Evolutionary conservation across 2,888 invertebrate genomes (phyloP), one percentile per base, ranked within the genome.

Genomic region (Hypolimnas misippus): DNA sequence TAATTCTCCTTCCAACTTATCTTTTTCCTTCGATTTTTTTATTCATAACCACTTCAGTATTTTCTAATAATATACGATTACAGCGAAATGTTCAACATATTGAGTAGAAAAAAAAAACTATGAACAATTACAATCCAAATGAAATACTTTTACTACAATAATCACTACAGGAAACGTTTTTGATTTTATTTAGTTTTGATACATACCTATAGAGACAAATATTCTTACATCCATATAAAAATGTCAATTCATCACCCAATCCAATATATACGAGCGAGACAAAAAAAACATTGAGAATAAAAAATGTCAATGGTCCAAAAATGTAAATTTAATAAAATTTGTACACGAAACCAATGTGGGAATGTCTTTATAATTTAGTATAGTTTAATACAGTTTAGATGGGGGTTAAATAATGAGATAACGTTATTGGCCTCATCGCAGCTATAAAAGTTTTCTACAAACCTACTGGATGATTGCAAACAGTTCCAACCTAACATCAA

Each of bases 371-470:
- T 59, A 71, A 68, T 60, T 69, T 71, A 67, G 50, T 60, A 58
- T n/a, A 62, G 67, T 65, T 1, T 63, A 46, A 14, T 7, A 14
- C 14, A 7, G 68, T 69, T 67, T 60, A 68, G 62, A 62, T 62
- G 70, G 59, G 65, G 60, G 57, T 63, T 56, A 67, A 50, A 55
- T 49, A 33, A 25, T 58, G 69, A 69, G 65, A 73, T 70, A 72
- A 69, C 68, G 61, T 71, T 62, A 71, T 63, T 77, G 80, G 84
- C 86, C 85, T 86, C 89, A 89, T 90, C 90, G 70, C 87, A 88
- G 89, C 84, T 81, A 73, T 67, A 63, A 64, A 84, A 87, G 87
- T 86, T 90, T 89, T 79, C 73, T 81, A 79, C 75, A 89, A 91
- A 90, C 85, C 84, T 83, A 87, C 84, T 85, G 85, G 89, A 89